Evolutionary conservation across 2,797 vertebrate genomes (phyloP).

Genomic region (Molothrus aeneus): DNA sequence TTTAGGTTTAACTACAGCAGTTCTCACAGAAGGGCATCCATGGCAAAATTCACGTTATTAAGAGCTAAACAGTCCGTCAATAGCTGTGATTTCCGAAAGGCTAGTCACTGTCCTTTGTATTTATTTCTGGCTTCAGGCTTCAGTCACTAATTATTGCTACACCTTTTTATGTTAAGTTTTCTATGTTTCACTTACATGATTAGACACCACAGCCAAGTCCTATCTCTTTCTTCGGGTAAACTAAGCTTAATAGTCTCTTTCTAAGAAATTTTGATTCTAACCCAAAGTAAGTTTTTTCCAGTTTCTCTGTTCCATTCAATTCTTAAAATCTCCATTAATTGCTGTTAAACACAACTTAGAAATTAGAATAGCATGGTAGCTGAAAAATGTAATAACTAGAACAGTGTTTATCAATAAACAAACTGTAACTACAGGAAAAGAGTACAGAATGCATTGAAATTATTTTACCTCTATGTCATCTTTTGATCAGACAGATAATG

Average conservation of each 20-base stretch:
- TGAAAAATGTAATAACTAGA: neutral
- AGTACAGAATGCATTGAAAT: neutral
- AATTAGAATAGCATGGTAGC: neutral
- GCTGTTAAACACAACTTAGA: neutral
- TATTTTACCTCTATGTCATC: neutral
- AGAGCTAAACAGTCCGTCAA: neutral
- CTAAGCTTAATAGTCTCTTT: neutral
- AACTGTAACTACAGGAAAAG: neutral
- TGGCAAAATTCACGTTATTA: neutral
- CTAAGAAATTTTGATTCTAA: neutral
- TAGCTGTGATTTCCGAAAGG: neutral
- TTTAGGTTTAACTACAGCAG: neutral
- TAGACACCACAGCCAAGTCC: neutral
- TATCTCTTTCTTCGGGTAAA: neutral
- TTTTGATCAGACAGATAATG: neutral
- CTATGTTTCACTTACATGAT: neutral
- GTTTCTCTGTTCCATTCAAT: neutral
- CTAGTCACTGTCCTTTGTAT: neutral
- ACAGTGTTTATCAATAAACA: neutral
- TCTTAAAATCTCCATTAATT: neutral
- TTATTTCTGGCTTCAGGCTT: neutral
- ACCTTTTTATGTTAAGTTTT: neutral
- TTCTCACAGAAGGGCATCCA: neutral
- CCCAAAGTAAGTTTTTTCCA: neutral
- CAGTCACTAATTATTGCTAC: neutral